A percentile compares a stretch with the other conserved stretches of the same genome.
These are phyloP conservation scores for Aphelinus certus DNA, from an alignment of 1,140 invertebrate genomes.

Conservation along the genomic window DNA sequence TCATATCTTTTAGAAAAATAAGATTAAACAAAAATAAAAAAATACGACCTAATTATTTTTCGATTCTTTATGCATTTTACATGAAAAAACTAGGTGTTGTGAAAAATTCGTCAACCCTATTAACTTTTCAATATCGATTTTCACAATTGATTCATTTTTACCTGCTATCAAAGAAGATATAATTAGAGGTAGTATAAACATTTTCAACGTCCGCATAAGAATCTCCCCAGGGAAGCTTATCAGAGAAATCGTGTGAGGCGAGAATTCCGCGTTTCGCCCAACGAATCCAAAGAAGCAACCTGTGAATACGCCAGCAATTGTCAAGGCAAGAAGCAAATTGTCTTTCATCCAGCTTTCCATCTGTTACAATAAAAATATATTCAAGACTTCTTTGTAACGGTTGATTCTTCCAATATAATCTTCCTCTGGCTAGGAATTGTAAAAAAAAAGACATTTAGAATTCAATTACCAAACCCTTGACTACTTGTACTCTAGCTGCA, in stretches of 20 bases:
- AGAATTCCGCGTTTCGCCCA: conserved; percentile 55
- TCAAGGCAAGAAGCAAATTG: conserved; percentile 71
- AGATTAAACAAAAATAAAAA: too few relatives aligned
- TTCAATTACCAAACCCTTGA: conserved; percentile 29
- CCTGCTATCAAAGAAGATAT: conserved; percentile 72
- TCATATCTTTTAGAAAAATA: too few relatives aligned
- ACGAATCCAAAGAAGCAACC: conserved; percentile 70
- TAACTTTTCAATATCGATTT: not conserved
- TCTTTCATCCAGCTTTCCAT: conserved; percentile 58
- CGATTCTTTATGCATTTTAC: too few relatives aligned
- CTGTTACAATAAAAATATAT: conserved; percentile 35
- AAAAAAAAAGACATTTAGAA: not conserved
- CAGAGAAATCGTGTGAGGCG: conserved; percentile 65
- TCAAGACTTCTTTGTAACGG: too few relatives aligned
- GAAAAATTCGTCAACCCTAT: too few relatives aligned
- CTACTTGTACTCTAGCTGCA: conserved; percentile 51
- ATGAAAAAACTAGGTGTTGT: too few relatives aligned
- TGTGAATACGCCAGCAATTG: conserved; percentile 68
- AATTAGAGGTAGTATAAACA: conserved; percentile 74
- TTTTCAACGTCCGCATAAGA: conserved; percentile 71
- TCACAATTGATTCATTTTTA: conserved; percentile 42
- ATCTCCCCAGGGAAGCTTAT: conserved; percentile 71
- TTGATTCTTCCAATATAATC: too few relatives aligned
- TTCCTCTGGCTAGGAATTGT: too few relatives aligned
- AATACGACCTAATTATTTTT: too few relatives aligned